Evolutionary conservation across 2,113 vertebrate species (phyloP).

Genomic region (Hiodon alosoides): DNA sequence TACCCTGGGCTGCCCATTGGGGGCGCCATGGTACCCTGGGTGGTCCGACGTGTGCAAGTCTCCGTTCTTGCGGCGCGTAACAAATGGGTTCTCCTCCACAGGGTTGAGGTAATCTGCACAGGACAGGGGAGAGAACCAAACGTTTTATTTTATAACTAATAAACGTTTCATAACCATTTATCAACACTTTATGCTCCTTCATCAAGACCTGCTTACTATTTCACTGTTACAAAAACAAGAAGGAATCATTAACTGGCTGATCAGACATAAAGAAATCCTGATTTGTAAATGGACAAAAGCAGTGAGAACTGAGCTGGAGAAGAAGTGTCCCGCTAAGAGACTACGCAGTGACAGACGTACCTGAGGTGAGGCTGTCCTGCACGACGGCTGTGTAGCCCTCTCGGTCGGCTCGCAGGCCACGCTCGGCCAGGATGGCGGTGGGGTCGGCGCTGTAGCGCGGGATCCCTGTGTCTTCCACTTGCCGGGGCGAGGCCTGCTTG

Average conservation of each 20-base stretch:
- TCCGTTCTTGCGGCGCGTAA: slow-evolving; percentile 83
- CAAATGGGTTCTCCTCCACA: slow-evolving; percentile 94
- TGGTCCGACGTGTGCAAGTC: slow-evolving; percentile 81
- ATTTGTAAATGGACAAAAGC: too few species aligned
- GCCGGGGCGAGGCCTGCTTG: slow-evolving; percentile 72
- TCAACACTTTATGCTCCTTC: too few species aligned
- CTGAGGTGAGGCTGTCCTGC: slow-evolving; percentile 83
- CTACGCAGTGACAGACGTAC: slow-evolving; percentile 48
- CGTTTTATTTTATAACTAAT: background rate
- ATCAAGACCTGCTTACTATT: too few species aligned
- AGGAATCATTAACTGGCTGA: too few species aligned
- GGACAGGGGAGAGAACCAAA: background rate
- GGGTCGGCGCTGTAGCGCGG: slow-evolving; percentile 96
- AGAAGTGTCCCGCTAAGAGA: too few species aligned
- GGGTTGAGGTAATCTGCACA: slow-evolving; percentile 81
- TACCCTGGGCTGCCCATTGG: slow-evolving; percentile 66
- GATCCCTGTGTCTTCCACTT: slow-evolving; percentile 76
- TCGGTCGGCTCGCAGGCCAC: slow-evolving; percentile 72
- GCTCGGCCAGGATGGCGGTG: slow-evolving; percentile 75
- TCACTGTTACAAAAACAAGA: too few species aligned
- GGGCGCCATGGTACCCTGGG: slow-evolving; percentile 73
- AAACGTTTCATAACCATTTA: too few species aligned
- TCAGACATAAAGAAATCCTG: too few species aligned
- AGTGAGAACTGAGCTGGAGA: too few species aligned
- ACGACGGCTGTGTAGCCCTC: slow-evolving; percentile 80